phyloP scores from a whole-genome alignment of 2,888 invertebrate species.

The Cerastis rubricosa region DNA sequence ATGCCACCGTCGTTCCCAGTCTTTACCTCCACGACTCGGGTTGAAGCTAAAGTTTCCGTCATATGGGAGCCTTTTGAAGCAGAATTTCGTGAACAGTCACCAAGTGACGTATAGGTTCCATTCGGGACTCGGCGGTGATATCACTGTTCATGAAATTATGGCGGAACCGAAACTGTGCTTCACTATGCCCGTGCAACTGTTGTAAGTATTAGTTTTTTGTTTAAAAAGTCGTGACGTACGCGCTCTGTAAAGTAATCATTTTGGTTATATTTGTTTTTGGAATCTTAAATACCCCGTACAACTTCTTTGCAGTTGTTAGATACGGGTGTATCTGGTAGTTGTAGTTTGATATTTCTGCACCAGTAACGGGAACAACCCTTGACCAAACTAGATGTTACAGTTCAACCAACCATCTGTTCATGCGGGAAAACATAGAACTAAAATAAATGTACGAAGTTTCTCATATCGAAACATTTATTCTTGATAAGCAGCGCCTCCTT shows the following conservation, averaged over 20 bases:
- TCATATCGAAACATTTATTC: no score
- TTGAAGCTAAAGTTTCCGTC: constrained; percentile 95
- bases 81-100: constrained; percentile 94
- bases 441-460: no score
- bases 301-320: background rate
- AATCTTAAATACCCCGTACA: background rate
- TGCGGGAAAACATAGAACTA: no score
- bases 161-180: constrained; percentile 97
- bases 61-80: constrained; percentile 93
- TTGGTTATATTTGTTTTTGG: background rate
- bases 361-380: background rate
- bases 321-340: background rate
- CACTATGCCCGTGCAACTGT: constrained; percentile 95
- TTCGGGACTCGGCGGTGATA: constrained; percentile 97
- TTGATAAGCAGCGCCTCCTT: no score
- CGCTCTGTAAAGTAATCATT: background rate
- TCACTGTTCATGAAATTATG: constrained; percentile 98
- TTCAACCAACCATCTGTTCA: no score
- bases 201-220: constrained; percentile 92
- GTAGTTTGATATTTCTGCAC: background rate
- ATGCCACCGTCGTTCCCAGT: constrained; percentile 94
- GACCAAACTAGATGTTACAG: background rate
- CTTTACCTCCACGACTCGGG: constrained; percentile 95
- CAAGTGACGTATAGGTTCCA: constrained; percentile 96
- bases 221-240: background rate